Base-by-base conservation (phyloP, 2,113 vertebrate species). In the Hippocampus abdominalis region DNA sequence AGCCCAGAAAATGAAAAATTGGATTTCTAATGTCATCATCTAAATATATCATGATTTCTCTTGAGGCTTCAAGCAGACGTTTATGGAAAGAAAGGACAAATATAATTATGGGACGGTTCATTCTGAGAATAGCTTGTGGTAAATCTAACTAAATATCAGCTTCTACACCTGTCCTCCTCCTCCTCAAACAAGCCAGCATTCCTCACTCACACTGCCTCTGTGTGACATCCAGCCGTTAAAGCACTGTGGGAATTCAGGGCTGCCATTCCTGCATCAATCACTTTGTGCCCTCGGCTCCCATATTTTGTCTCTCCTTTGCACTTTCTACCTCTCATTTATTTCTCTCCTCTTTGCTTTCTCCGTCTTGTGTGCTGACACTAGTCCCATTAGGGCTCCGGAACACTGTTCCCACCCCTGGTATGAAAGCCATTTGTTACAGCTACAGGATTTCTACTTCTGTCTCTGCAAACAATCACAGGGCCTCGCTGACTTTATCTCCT, bases 401-500 rank as follows among this genome's bases (percentile, higher is more conserved):
- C 71, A 46, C 66, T 2, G 12, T 76, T 74, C 76, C 70, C 72
- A 44, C 48, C 67, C 66, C 71, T 54, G 67, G 75, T 68, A 73
- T 69, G 73, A 82, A 49, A 68, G 70, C 68, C 71, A 82, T 86
- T 84, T 85, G 77, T 85, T 78, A 73, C 59, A 72, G 80, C 57
- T n/a, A 71, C 46, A 60, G 66, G 67, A 72, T 71, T 80, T 72
- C 46, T 60, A 40, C 78, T 72, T 81, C 51, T 57, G 59, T 68
- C 56, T 76, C 49, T 53, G 42, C 66, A 53, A 36, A 68, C 48
- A 74, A 62, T 82, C 72, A 67, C 71, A 44, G 39, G n/a, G 23
- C 61, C 72, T 53, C 3, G 44, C 18, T 78, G 83, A 87, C 77
- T 80, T 87, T 78, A 78, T 84, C 88, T 83, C 71, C 61, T 74